Evolutionary conservation across 2,113 vertebrate genomes (phyloP).

Genomic region (Caranx melampygus): DNA sequence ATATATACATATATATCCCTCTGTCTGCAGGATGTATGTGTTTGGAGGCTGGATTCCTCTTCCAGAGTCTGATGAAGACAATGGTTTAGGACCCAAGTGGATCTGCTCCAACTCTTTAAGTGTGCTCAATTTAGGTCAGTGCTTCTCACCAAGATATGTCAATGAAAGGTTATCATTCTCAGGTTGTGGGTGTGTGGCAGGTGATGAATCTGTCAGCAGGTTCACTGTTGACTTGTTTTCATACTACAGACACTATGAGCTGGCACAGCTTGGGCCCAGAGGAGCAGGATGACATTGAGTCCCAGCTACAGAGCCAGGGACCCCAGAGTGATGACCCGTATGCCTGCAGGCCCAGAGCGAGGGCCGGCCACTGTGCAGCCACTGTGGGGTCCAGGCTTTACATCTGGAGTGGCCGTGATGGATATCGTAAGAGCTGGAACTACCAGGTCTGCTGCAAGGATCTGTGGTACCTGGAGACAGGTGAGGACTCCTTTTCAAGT

Average conservation of each 20-base stretch:
- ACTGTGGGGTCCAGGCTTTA: slow-evolving; percentile 93
- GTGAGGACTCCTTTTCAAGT: slow-evolving; percentile 79
- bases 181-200: background rate
- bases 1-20: background rate
- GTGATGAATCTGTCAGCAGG: background rate
- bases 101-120: slow-evolving; percentile 93
- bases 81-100: slow-evolving; percentile 88
- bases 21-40: slow-evolving; percentile 92
- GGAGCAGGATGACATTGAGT: slow-evolving; percentile 82
- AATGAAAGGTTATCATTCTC: background rate
- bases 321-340: slow-evolving; percentile 88
- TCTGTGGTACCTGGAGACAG: slow-evolving; percentile 98
- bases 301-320: slow-evolving; percentile 81
- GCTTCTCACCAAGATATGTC: background rate
- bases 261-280: slow-evolving; percentile 90
- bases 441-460: slow-evolving; percentile 99
- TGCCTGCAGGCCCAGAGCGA: slow-evolving; percentile 87
- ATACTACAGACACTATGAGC: slow-evolving; percentile 87
- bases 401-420: slow-evolving; percentile 97
- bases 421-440: slow-evolving; percentile 94
- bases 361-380: slow-evolving; percentile 93
- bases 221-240: slow-evolving; percentile 7
- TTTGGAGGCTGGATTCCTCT: slow-evolving; percentile 98
- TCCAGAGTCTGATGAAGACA: slow-evolving; percentile 80
- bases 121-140: slow-evolving; percentile 92